These are phyloP conservation scores for Nephila pilipes DNA, from an alignment of 1,140 invertebrate species.

Conservation along the genomic window DNA sequence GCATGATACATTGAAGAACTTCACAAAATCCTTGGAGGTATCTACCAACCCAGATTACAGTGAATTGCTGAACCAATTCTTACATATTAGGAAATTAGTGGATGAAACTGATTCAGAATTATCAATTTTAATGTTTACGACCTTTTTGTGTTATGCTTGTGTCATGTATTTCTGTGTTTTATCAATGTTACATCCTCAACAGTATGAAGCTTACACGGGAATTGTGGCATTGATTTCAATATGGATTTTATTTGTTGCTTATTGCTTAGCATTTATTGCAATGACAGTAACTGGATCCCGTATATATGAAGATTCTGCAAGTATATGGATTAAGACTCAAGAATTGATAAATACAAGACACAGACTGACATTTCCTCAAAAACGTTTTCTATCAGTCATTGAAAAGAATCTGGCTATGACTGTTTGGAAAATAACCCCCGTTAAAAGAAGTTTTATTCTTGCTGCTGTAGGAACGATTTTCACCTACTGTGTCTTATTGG, in stretches of 20 bases:
- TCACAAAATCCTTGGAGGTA: not conserved
- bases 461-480: not conserved
- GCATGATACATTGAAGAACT: not conserved
- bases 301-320: not conserved
- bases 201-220: not conserved
- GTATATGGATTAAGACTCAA: not conserved
- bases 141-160: not conserved
- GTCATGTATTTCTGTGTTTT: not conserved
- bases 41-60: not conserved
- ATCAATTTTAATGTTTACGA: not conserved
- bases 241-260: not conserved
- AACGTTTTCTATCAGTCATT: not conserved
- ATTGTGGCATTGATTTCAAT: too few species aligned
- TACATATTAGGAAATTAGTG: not conserved
- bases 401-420: not conserved
- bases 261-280: not conserved
- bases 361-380: not conserved
- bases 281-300: not conserved
- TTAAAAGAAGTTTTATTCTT: conserved; percentile 39
- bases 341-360: not conserved
- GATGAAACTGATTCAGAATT: not conserved
- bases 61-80: not conserved
- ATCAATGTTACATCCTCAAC: not conserved
- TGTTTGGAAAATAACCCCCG: not conserved
- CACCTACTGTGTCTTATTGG: not conserved